Percentiles rank a stretch among this genome's conserved stretches.
phyloP scores from a whole-genome alignment of 2,797 vertebrate genomes.

The Brachyrhaphis roseni region DNA sequence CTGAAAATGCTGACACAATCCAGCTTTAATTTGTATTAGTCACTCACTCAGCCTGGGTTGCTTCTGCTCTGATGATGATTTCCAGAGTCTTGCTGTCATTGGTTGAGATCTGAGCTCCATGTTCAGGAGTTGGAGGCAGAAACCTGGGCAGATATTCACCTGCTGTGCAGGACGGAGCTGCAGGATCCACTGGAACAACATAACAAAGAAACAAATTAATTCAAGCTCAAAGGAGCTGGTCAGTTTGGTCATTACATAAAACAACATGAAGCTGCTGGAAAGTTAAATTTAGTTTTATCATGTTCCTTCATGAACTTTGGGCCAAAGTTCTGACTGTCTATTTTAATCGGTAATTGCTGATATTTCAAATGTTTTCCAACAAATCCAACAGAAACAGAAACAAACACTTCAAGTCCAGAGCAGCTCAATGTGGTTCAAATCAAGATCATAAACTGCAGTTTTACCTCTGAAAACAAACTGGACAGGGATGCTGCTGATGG shows the following conservation, averaged over 20 bases:
- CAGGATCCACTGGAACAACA: conserved; percentile 30
- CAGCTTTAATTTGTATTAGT: not conserved
- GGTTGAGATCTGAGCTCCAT: conserved; percentile 29
- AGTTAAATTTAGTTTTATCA: not conserved
- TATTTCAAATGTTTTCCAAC: not conserved
- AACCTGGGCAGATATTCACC: conserved; percentile 59
- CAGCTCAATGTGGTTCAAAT: not conserved
- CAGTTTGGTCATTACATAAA: not conserved
- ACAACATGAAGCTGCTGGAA: not conserved
- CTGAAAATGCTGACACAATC: too few relatives aligned
- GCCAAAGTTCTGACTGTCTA: not conserved
- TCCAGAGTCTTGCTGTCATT: conserved; percentile 9
- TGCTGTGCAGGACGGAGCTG: conserved; percentile 39
- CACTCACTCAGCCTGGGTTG: conserved; percentile 31
- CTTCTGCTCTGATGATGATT: conserved; percentile 36
- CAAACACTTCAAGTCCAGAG: not conserved
- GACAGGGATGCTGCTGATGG: conserved; percentile 49
- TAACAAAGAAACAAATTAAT: not conserved
- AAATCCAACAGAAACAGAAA: not conserved
- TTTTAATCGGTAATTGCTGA: not conserved
- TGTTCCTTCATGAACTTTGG: not conserved
- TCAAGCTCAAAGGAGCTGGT: not conserved
- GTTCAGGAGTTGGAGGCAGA: conserved; percentile 51
- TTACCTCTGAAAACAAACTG: conserved; percentile 47
- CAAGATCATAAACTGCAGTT: not conserved